A percentile compares a stretch with the other conserved stretches of the same genome.
Conservation (phyloP, 1,140 invertebrate species). For the Hypsibius dujardini region DNA sequence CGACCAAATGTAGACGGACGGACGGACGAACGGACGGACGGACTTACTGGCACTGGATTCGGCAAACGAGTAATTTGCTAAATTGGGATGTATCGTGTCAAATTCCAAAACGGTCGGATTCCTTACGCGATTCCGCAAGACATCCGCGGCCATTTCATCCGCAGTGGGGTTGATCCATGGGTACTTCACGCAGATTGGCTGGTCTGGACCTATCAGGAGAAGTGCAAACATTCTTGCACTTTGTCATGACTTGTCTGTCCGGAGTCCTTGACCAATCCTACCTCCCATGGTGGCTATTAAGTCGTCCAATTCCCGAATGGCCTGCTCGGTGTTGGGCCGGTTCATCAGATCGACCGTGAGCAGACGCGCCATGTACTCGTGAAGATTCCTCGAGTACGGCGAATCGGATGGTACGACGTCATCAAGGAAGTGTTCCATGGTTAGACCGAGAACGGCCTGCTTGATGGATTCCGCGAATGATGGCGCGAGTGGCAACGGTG, state of each 20-base stretch:
- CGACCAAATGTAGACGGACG: background rate
- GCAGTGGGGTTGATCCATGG: background rate
- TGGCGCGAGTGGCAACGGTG: conserved; percentile 1
- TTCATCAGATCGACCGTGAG: background rate
- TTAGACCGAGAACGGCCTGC: background rate
- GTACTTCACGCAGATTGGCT: conserved; percentile 6
- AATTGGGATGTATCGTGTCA: background rate
- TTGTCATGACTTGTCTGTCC: no score
- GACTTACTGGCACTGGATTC: background rate
- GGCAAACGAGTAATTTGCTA: background rate
- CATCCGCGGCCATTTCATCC: background rate
- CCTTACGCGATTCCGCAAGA: background rate
- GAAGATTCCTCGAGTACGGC: background rate
- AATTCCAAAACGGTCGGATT: background rate
- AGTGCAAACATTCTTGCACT: no score
- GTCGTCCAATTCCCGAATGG: conserved; percentile 4
- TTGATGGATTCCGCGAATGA: no score
- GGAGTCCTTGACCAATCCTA: no score
- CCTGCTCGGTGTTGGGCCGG: background rate
- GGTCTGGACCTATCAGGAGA: background rate
- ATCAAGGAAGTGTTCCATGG: background rate
- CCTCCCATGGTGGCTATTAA: background rate
- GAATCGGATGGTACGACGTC: background rate
- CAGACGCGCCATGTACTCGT: background rate
- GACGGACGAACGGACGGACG: background rate